Conservation (phyloP, 1,140 invertebrate species). For the Caenorhabditis tropicalis region DNA sequence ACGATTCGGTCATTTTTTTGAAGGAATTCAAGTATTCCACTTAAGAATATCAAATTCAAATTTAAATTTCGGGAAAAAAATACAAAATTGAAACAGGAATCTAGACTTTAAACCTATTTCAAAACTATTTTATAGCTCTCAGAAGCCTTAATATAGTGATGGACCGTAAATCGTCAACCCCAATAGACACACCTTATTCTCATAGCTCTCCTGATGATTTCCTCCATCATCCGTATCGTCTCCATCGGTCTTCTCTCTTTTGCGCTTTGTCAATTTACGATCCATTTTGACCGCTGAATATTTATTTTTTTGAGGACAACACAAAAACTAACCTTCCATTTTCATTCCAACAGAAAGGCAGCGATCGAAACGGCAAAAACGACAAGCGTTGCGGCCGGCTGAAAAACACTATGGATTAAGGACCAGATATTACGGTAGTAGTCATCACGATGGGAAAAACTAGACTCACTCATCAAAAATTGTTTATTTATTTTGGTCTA, state of each 20-base stretch:
- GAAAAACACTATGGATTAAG: constrained; percentile 15
- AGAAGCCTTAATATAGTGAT: too few relatives aligned
- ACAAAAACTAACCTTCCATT: constrained; percentile 56
- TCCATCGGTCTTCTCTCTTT: constrained; percentile 45
- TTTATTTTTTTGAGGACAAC: neutral
- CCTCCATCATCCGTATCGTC: constrained; percentile 42
- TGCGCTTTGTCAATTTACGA: constrained; percentile 45
- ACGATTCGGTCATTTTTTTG: too few relatives aligned
- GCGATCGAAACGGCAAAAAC: constrained; percentile 92
- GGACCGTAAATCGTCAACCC: too few relatives aligned
- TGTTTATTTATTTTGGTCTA: constrained; percentile 27
- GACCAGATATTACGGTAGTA: too few relatives aligned
- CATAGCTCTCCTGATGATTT: constrained; percentile 11
- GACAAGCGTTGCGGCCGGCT: constrained; percentile 87
- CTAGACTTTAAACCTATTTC: too few relatives aligned
- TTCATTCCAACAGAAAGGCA: constrained; percentile 82
- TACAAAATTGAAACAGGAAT: too few relatives aligned
- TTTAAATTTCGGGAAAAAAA: too few relatives aligned
- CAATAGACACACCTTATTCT: neutral
- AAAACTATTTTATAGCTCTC: too few relatives aligned
- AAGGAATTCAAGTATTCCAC: too few relatives aligned
- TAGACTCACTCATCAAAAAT: neutral
- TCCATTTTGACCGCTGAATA: constrained; percentile 51
- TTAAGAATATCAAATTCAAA: too few relatives aligned
- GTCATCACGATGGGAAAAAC: neutral